A percentile compares a stretch with the other conserved stretches of the same genome.
These are phyloP conservation scores for Agrypnus murinus DNA, from an alignment of 2,888 invertebrate genomes.

Conservation along the genomic window DNA sequence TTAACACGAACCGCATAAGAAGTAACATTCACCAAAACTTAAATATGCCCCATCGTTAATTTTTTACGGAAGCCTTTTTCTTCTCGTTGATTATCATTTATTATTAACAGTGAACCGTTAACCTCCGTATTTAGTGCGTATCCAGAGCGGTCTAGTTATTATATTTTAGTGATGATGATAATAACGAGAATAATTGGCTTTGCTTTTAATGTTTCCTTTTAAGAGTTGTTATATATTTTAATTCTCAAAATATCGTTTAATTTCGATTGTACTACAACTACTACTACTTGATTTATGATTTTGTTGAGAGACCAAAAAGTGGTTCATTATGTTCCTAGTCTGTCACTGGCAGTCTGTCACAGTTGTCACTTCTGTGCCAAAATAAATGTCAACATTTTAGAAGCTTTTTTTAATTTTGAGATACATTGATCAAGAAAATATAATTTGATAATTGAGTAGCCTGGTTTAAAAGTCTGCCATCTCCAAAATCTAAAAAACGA, in stretches of 20 bases:
- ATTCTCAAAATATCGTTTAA: too few species aligned
- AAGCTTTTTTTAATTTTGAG: too few species aligned
- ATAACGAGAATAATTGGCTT: background rate
- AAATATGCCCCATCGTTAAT: slow-evolving; percentile 1
- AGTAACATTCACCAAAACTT: slow-evolving; percentile 8
- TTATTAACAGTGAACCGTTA: slow-evolving; percentile 9
- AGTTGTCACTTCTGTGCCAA: too few species aligned
- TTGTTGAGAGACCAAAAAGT: background rate
- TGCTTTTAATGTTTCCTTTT: background rate
- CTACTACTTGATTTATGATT: too few species aligned
- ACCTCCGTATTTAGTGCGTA: slow-evolving; percentile 12
- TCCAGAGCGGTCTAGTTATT: slow-evolving; percentile 5
- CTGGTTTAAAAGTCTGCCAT: too few species aligned
- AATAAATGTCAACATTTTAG: too few species aligned
- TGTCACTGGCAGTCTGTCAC: too few species aligned
- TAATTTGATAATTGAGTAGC: too few species aligned
- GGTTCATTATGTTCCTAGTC: background rate
- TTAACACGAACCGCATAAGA: slow-evolving; percentile 5
- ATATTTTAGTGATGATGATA: background rate
- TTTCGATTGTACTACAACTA: too few species aligned
- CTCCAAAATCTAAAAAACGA: too few species aligned
- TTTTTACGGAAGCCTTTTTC: slow-evolving; percentile 12
- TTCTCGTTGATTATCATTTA: background rate
- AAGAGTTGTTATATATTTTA: background rate
- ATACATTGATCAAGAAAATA: too few species aligned